Conservation (phyloP, 2,113 vertebrate genomes). For the Aix galericulata region DNA sequence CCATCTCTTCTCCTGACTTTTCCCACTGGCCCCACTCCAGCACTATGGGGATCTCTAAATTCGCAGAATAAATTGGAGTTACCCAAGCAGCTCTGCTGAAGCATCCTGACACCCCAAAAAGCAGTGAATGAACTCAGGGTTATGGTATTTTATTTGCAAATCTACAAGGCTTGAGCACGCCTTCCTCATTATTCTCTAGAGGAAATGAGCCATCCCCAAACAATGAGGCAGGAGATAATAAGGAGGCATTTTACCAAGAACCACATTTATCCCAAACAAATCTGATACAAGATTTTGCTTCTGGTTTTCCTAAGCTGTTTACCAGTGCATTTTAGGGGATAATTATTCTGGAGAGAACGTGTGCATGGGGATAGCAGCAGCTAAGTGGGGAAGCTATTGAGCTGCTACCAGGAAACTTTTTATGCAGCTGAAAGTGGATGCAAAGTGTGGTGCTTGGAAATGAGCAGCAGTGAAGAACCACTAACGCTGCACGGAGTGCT, state of each 20-base stretch:
- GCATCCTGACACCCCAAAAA: not conserved
- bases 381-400: not conserved
- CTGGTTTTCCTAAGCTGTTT: not conserved
- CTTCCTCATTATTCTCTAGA: not conserved
- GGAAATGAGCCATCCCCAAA: not conserved
- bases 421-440: not conserved
- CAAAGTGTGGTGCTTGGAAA: not conserved
- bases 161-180: not conserved
- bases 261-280: not conserved
- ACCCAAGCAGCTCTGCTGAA: not conserved
- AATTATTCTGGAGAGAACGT: not conserved
- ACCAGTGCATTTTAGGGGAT: not conserved
- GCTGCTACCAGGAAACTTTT: not conserved
- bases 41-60: not conserved
- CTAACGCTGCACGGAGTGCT: not conserved
- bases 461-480: not conserved
- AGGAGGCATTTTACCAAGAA: not conserved
- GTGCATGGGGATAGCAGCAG: not conserved
- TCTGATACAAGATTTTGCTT: not conserved
- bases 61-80: not conserved
- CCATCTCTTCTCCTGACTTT: not conserved
- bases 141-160: not conserved
- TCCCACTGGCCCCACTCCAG: not conserved
- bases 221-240: not conserved
- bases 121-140: not conserved